These are phyloP conservation scores for Lindbergichthys nudifrons DNA, from an alignment of 2,797 vertebrate species.

Conservation along the genomic window DNA sequence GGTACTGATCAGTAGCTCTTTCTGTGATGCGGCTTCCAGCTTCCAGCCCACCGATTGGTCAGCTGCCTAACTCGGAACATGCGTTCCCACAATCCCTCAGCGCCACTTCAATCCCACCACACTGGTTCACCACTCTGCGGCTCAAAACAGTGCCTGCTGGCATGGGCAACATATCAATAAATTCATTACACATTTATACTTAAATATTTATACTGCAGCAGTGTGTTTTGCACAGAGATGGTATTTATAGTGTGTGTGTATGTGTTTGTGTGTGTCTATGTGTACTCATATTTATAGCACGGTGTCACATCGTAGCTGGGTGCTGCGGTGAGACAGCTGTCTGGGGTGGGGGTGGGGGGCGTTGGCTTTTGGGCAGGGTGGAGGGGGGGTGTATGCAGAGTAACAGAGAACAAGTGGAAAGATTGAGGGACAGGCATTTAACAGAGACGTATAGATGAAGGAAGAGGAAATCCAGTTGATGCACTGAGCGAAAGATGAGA, in stretches of 20 bases:
- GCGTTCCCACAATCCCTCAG: conserved; percentile 87
- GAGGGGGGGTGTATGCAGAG: conserved; percentile 34
- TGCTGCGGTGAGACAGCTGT: conserved; percentile 79
- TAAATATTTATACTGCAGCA: conserved; percentile 84
- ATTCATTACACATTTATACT: conserved; percentile 88
- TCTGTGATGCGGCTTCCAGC: conserved; percentile 82
- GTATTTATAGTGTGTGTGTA: conserved; percentile 80
- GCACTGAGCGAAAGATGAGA: conserved; percentile 36
- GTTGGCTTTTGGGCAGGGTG: conserved; percentile 49
- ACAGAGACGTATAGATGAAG: conserved; percentile 49
- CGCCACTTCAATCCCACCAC: conserved; percentile 86
- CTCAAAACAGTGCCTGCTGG: conserved; percentile 83
- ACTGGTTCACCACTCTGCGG: conserved; percentile 84
- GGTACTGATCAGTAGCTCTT: conserved; percentile 84
- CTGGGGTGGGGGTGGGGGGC: conserved; percentile 61
- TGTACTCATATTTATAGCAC: conserved; percentile 70
- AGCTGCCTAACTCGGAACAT: conserved; percentile 83
- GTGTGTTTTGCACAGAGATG: conserved; percentile 81
- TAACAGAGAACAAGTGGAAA: conserved; percentile 75
- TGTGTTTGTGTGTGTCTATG: conserved; percentile 63
- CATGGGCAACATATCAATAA: conserved; percentile 87
- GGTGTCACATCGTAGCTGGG: conserved; percentile 73
- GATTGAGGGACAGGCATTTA: conserved; percentile 47
- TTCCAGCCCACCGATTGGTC: conserved; percentile 81
- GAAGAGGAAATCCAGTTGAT: conserved; percentile 40